phyloP scores from a whole-genome alignment of 2,888 invertebrate species.

The Chymomyza fuscimana region DNA sequence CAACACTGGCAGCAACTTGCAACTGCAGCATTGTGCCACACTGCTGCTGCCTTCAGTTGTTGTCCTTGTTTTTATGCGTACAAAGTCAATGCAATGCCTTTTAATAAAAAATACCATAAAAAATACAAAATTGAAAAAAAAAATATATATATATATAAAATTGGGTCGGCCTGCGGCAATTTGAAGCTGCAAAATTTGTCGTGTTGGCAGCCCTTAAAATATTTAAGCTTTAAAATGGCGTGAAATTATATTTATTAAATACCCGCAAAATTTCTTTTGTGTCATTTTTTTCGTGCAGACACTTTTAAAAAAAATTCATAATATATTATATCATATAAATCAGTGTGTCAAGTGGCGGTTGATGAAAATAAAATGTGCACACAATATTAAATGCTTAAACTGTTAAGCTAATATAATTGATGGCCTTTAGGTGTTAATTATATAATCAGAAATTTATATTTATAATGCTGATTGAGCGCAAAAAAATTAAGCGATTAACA shows the following conservation, averaged over 20 bases:
- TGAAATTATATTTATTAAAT: not conserved
- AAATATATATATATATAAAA: not conserved
- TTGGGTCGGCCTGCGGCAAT: not conserved
- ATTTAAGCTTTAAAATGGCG: not conserved
- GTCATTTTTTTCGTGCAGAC: not conserved
- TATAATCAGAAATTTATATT: not conserved
- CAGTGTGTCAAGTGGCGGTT: not conserved
- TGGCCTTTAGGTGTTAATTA: not conserved
- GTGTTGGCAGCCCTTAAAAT: not conserved
- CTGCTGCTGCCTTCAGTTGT: not conserved
- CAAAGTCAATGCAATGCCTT: not conserved
- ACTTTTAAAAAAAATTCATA: not conserved
- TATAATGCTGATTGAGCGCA: not conserved
- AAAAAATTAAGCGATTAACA: not conserved
- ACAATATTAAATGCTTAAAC: not conserved
- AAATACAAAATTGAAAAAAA: not conserved
- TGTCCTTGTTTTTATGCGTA: not conserved
- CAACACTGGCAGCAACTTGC: too few relatives aligned
- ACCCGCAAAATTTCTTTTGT: not conserved
- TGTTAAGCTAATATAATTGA: not conserved
- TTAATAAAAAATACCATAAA: not conserved
- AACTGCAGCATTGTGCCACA: constrained; percentile 26
- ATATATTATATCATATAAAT: not conserved
- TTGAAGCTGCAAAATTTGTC: not conserved
- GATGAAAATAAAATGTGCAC: not conserved